phyloP scores from a whole-genome alignment of 2,113 vertebrate species.

The Limanda limanda region DNA sequence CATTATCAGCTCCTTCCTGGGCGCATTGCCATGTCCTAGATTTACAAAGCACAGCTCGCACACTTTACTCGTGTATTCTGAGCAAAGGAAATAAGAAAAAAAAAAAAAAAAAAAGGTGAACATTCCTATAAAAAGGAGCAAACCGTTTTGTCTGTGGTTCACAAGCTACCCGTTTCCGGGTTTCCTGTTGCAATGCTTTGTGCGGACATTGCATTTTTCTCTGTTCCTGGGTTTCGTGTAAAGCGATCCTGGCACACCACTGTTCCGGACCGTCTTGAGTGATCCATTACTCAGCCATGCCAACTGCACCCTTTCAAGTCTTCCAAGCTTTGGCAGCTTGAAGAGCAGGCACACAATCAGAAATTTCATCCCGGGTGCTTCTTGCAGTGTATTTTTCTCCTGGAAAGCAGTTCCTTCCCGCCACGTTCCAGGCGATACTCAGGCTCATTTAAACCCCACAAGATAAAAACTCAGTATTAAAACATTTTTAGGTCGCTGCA shows the following conservation, averaged over 20 bases:
- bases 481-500: neutral
- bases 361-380: constrained; percentile 47
- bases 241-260: constrained; percentile 71
- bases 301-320: constrained; percentile 66
- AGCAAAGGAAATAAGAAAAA: constrained; percentile 18
- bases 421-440: constrained; percentile 6
- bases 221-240: constrained; percentile 71
- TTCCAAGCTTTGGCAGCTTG: constrained; percentile 51
- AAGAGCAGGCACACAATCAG: constrained; percentile 48
- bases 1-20: constrained; percentile 63
- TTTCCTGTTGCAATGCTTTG: constrained; percentile 72
- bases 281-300: constrained; percentile 66
- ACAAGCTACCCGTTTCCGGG: constrained; percentile 65
- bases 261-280: constrained; percentile 65
- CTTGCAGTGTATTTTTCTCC: constrained; percentile 29
- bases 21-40: constrained; percentile 60
- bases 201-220: constrained; percentile 74
- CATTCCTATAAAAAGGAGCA: constrained; percentile 37
- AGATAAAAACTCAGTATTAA: constrained; percentile 12
- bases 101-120: constrained; percentile 15
- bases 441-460: constrained; percentile 5
- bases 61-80: constrained; percentile 34
- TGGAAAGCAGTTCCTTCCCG: constrained; percentile 29
- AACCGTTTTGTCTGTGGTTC: constrained; percentile 56
- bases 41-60: constrained; percentile 62